These are phyloP conservation scores for Galaxea fascicularis DNA, from an alignment of 92 coral and sea anemone genomes.

Conservation along the genomic window DNA sequence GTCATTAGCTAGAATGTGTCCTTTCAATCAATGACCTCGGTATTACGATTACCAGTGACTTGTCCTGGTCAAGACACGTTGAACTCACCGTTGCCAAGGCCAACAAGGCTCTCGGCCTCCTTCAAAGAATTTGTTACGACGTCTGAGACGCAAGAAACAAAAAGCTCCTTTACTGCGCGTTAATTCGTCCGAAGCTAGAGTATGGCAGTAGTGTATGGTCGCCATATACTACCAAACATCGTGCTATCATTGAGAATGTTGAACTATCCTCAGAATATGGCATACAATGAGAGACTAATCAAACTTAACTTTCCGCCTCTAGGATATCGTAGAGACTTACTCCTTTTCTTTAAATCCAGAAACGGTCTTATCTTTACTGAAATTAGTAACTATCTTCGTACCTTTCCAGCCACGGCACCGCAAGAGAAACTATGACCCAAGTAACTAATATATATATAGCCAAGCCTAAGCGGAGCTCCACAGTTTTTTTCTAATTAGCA, in stretches of 20 bases:
- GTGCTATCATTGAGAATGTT: constrained; percentile 46
- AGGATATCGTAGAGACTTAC: background rate
- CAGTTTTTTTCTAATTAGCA: too few species aligned
- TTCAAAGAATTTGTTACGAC: constrained; percentile 48
- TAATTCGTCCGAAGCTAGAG: constrained; percentile 47
- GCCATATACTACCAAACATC: constrained; percentile 49
- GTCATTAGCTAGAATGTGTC: background rate
- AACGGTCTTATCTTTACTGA: constrained; percentile 29
- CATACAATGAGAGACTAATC: constrained; percentile 12
- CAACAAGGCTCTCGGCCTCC: constrained; percentile 23
- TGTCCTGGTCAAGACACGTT: constrained; percentile 44
- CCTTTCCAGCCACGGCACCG: constrained; percentile 26
- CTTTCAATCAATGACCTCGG: background rate
- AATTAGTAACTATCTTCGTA: constrained; percentile 21
- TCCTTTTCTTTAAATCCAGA: constrained; percentile 25
- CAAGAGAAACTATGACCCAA: constrained; percentile 29
- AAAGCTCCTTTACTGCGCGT: constrained; percentile 56
- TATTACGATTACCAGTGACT: background rate
- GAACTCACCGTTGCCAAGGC: constrained; percentile 28
- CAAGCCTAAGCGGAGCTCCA: too few species aligned
- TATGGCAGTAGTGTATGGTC: constrained; percentile 53
- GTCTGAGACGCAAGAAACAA: constrained; percentile 10
- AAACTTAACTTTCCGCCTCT: background rate
- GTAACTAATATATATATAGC: constrained; percentile 48
- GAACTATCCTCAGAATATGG: constrained; percentile 25